Evolutionary conservation across 2,797 vertebrate genomes (phyloP).

Genomic region (Myioborus melanocephalus): DNA sequence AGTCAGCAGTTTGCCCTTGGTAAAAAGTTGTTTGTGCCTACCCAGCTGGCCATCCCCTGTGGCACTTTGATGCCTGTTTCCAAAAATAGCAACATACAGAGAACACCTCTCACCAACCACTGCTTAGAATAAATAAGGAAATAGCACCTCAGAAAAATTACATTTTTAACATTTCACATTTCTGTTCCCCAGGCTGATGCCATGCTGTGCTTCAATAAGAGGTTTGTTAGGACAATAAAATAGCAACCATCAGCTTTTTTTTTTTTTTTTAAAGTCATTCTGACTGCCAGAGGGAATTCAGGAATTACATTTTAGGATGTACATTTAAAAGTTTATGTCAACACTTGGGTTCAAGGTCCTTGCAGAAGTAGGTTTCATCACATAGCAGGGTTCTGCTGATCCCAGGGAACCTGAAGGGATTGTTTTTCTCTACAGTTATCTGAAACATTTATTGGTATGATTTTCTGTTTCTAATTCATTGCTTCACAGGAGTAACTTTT

Average conservation of each 20-base stretch:
- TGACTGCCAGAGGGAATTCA: neutral
- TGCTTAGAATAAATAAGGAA: neutral
- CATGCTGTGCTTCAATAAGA: neutral
- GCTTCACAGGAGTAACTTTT: neutral
- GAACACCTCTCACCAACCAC: neutral
- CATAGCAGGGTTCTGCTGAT: neutral
- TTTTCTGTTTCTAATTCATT: neutral
- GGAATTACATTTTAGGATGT: neutral
- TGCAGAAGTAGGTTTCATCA: neutral
- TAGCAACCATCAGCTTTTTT: neutral
- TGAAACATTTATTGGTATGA: fast-evolving
- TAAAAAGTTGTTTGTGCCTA: neutral
- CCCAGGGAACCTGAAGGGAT: neutral
- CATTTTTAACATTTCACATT: neutral
- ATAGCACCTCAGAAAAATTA: neutral
- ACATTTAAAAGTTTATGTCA: neutral
- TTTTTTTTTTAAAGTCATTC: neutral
- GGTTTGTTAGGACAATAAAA: neutral
- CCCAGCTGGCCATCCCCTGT: neutral
- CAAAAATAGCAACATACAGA: neutral
- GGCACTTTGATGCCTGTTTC: fast-evolving
- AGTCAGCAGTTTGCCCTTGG: neutral
- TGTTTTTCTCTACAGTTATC: neutral
- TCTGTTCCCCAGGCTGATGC: fast-evolving
- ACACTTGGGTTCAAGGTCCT: neutral